Base-by-base conservation (phyloP, 2,113 vertebrate species). In the Mesoclemmys tuberculata region DNA sequence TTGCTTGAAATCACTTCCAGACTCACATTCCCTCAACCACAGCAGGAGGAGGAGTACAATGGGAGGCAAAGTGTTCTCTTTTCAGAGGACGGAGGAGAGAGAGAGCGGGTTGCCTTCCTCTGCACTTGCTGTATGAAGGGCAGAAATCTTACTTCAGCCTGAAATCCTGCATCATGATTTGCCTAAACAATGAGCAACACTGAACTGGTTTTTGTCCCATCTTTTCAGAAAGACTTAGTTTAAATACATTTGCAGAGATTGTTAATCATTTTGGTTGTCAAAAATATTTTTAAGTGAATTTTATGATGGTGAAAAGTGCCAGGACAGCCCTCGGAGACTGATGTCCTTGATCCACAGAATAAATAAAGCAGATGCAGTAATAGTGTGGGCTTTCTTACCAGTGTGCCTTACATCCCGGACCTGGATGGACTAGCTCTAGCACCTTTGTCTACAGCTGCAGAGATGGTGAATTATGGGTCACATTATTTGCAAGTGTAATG, bases 1-100 rank as follows among this genome's bases (percentile, higher is more conserved):
- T 64, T 41, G 58, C 94, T 84, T 52, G 26, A 92, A 95, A 95
- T 95, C 90, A 93, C 55, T 95, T 95, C 94, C 94, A 95, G 92
- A 93, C 75, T 90, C n/a, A 5, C 90, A 82, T 88, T 90, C 87
- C 92, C 92, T 86, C 27, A 35, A 49, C 85, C 90, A 48, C 92
- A 90, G 89, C 29, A 19, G 89, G 83, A 82, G 93, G 41, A 94
- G 93, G 61, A 85, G 56, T 77, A 87, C 86, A 90, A 93, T 77
- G n/a, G 86, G 79, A 93, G 35, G 85, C 82, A 89, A 89, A 89
- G 82, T 19, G 79, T 58, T 89, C 3, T 13, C 51, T 93, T 93
- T 84, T 85, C 9, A 27, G 78, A n/a, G 88, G 48, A 81, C 38
- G n/a, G 74, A 48, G 41, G 24, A 1, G 49, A 44, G 41, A 13